These are phyloP conservation scores for Colistium nudipinnis DNA, from an alignment of 2,113 vertebrate species.

Conservation along the genomic window DNA sequence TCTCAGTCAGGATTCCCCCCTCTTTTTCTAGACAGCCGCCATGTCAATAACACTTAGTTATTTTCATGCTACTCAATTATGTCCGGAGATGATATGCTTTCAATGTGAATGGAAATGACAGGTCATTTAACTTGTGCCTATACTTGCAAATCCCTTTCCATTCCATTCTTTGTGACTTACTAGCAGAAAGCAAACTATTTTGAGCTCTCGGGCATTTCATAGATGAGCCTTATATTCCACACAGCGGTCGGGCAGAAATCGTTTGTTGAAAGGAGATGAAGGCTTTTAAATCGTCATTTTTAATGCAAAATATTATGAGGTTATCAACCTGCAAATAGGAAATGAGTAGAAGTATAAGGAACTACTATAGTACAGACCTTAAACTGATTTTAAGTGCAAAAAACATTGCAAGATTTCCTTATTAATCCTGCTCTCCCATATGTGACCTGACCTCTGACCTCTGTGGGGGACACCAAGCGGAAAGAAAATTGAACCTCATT, in stretches of 20 bases:
- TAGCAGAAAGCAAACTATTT: slow-evolving; percentile 15
- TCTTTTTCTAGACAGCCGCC: neutral
- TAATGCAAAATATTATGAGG: neutral
- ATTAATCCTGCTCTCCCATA: neutral
- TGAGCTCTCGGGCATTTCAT: slow-evolving; percentile 29
- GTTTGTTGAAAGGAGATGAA: slow-evolving; percentile 8
- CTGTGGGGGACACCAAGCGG: neutral
- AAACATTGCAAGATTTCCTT: neutral
- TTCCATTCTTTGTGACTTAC: neutral
- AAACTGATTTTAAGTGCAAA: neutral
- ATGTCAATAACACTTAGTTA: neutral
- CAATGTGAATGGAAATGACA: slow-evolving; percentile 14
- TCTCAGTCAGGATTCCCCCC: neutral
- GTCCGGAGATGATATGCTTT: slow-evolving; percentile 15
- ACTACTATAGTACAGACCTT: neutral
- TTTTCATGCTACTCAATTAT: neutral
- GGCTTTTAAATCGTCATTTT: neutral
- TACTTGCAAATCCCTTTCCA: slow-evolving; percentile 11
- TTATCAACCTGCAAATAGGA: neutral
- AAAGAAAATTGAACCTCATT: no score
- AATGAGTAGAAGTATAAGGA: neutral
- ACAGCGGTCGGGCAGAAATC: neutral
- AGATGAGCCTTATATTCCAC: slow-evolving; percentile 21
- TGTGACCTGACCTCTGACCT: slow-evolving; percentile 20
- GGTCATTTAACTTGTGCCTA: neutral